Conservation (phyloP, 2,797 vertebrate species). For the Nannoperca australis region DNA sequence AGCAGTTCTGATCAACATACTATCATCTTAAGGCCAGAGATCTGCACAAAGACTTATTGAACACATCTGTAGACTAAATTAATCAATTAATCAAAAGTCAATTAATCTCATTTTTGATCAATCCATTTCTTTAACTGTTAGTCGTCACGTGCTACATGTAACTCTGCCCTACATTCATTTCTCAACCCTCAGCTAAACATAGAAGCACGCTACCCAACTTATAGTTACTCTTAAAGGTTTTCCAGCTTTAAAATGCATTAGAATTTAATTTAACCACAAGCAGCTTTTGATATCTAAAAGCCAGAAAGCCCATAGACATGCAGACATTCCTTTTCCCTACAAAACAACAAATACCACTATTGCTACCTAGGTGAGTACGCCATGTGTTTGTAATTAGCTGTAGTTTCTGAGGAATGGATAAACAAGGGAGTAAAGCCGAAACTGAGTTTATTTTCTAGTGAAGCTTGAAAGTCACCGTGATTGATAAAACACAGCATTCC, state of each 20-base stretch:
- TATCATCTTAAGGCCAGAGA: background rate
- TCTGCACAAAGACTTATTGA: background rate
- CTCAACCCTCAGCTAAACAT: slow-evolving; percentile 33
- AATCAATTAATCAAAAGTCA: background rate
- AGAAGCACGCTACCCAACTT: slow-evolving; percentile 18
- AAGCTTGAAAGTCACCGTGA: slow-evolving; percentile 50
- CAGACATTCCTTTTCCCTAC: slow-evolving; percentile 55
- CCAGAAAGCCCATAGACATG: slow-evolving; percentile 40
- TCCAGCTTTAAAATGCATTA: slow-evolving; percentile 60
- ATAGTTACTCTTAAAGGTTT: slow-evolving; percentile 18
- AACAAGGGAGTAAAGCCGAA: no score
- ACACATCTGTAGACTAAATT: background rate
- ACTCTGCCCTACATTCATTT: slow-evolving; percentile 1
- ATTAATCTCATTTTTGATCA: background rate
- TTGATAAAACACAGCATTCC: slow-evolving; percentile 66
- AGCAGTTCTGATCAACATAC: background rate
- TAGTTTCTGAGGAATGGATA: slow-evolving; percentile 5
- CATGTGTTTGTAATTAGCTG: slow-evolving; percentile 65
- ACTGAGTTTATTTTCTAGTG: slow-evolving; percentile 33
- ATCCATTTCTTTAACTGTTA: background rate
- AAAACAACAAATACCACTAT: slow-evolving; percentile 40
- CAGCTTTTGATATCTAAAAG: slow-evolving; percentile 48
- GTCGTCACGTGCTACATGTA: background rate
- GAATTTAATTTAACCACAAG: slow-evolving; percentile 63
- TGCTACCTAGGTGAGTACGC: slow-evolving; percentile 43